Conservation (phyloP, 2,113 vertebrate species). For the Speoplatyrhinus poulsoni region DNA sequence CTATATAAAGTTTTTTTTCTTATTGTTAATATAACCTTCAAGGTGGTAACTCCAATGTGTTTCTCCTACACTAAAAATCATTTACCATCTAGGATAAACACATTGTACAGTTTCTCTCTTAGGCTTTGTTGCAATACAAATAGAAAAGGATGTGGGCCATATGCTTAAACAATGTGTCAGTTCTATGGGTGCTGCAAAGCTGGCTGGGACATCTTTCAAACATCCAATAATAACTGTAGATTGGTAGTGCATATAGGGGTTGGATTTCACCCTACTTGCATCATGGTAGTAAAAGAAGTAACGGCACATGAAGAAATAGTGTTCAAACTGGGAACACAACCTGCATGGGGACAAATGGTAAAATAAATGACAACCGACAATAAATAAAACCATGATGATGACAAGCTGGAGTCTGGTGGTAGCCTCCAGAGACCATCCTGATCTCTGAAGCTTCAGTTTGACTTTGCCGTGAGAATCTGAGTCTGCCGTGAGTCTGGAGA, state of each 20-base stretch:
- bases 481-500: too few species aligned
- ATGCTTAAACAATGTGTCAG: not conserved
- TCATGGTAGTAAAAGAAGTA: slow-evolving; percentile 55
- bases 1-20: too few species aligned
- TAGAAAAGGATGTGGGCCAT: too few species aligned
- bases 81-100: not conserved
- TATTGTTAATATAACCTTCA: too few species aligned
- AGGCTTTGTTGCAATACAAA: too few species aligned
- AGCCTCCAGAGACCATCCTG: too few species aligned
- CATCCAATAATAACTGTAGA: slow-evolving; percentile 26
- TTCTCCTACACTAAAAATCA: too few species aligned
- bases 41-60: too few species aligned
- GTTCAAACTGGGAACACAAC: slow-evolving; percentile 18
- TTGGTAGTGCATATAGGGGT: slow-evolving; percentile 18
- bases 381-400: not conserved
- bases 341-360: slow-evolving; percentile 19
- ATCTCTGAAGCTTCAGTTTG: too few species aligned
- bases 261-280: slow-evolving; percentile 61
- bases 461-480: too few species aligned
- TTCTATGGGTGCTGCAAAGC: slow-evolving; percentile 18
- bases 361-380: slow-evolving; percentile 12
- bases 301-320: slow-evolving; percentile 28
- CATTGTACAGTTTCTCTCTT: too few species aligned
- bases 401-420: too few species aligned
- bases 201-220: slow-evolving; percentile 28